Base-by-base conservation (phyloP, 2,888 invertebrate genomes). In the Caenorhabditis zanzibari region DNA sequence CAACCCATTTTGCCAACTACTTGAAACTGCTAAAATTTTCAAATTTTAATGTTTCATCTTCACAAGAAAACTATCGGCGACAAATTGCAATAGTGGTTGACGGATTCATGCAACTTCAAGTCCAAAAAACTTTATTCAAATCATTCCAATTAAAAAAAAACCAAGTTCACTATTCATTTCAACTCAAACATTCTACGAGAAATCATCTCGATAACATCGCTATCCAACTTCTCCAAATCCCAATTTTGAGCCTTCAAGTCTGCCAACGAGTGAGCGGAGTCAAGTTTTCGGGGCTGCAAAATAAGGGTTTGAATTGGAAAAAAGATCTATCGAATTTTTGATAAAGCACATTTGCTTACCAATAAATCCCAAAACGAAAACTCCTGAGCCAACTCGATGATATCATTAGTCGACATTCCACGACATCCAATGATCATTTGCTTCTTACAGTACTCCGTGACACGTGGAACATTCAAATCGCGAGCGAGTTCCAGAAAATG, bases 391-490 rank as follows among this genome's bases (percentile, higher is more conserved):
- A 68, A 7, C 2, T 54, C 12, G 14, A 22, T 10, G 14, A 26
- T 38, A 9, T 68, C n/a, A 14, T 54, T 68, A 4, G 22, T 54
- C 10, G 22, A 16, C 35, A 68, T 35, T 54, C 68, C 68, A 24
- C n/a, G 1, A n/a, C 6, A 7, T n/a, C 68, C 68, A 5, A 7
- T 3, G 16, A 68, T 24, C 52, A 68, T 35, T 22, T 54, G 54
- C n/a, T 24, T 14, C 54, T 68, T 68, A 68, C 68, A 68, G 54
- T 68, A 68, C n/a, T 68, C 68, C 1, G 26, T 54, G 54, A 68
- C 4, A 41, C 68, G 68, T 54, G 68, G 68, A 14, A 54, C 68
- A 14, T 26, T 16, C 24, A 68, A 28, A 38, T 54, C 38, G 0
- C 38, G 5, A 7, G 68, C 54, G 1, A 68, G 24, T 2, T 26